Percentiles rank a stretch among this genome's conserved stretches.
Evolutionary conservation across 2,888 invertebrate genomes (phyloP).

Genomic region (Heliconius sara): DNA sequence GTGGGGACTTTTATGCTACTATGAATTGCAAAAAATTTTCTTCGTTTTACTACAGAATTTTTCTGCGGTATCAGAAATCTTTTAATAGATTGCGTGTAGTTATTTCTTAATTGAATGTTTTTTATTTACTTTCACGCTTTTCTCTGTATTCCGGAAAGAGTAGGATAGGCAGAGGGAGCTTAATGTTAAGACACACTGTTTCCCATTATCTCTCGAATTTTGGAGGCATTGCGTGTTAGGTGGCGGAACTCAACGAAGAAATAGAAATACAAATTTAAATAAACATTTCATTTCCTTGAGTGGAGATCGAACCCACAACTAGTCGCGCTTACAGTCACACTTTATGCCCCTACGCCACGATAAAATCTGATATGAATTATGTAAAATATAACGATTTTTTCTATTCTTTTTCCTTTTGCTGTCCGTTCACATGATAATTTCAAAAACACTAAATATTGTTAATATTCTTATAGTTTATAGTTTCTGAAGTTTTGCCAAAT

Average conservation of each 20-base stretch:
- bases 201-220: too few species aligned
- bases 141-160: background rate
- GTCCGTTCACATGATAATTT: background rate
- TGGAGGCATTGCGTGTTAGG: too few species aligned
- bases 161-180: background rate
- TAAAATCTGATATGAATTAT: background rate
- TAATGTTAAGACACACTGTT: background rate
- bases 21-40: conserved; percentile 42
- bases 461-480: conserved; percentile 19
- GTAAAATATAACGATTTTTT: background rate
- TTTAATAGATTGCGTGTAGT: background rate
- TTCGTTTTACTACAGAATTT: conserved; percentile 22
- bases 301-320: too few species aligned
- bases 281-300: too few species aligned
- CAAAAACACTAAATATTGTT: background rate
- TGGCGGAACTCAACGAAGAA: background rate
- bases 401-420: background rate
- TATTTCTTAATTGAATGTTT: background rate
- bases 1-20: conserved; percentile 37
- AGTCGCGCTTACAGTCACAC: too few species aligned
- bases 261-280: background rate
- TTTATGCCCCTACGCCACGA: background rate
- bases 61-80: conserved; percentile 23
- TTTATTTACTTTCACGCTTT: background rate
- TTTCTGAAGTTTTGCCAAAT: conserved; percentile 15